These are phyloP conservation scores for Machimus rusticus DNA, from an alignment of 2,888 invertebrate species.

Conservation along the genomic window DNA sequence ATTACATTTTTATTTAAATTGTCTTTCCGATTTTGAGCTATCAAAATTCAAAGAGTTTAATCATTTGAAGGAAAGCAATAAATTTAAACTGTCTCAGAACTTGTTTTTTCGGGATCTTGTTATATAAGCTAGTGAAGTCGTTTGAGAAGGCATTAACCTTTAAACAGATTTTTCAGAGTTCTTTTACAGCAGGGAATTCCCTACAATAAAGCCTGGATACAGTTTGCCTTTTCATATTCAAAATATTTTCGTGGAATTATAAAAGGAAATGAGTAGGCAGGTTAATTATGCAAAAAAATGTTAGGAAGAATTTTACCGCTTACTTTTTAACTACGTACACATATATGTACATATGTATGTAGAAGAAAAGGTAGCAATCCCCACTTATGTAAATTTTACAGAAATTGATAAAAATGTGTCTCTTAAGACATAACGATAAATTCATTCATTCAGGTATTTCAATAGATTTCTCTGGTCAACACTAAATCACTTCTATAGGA, in stretches of 20 bases:
- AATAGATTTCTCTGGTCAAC: too few relatives aligned
- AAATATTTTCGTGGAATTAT: not conserved
- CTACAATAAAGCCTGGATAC: not conserved
- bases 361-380: too few relatives aligned
- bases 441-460: too few relatives aligned
- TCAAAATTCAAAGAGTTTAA: not conserved
- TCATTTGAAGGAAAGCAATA: not conserved
- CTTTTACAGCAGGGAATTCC: not conserved
- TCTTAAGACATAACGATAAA: too few relatives aligned
- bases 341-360: too few relatives aligned
- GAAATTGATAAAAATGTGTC: too few relatives aligned
- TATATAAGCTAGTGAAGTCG: not conserved
- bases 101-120: not conserved
- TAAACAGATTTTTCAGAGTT: not conserved
- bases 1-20: not conserved
- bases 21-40: not conserved
- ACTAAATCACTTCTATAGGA: too few relatives aligned
- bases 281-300: not conserved
- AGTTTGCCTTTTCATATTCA: not conserved
- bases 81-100: not conserved
- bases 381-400: too few relatives aligned
- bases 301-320: not conserved
- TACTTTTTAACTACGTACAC: not conserved
- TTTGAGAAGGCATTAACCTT: not conserved
- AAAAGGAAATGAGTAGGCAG: not conserved